phyloP scores from a whole-genome alignment of 2,113 vertebrate genomes.

The Piprites chloris region DNA sequence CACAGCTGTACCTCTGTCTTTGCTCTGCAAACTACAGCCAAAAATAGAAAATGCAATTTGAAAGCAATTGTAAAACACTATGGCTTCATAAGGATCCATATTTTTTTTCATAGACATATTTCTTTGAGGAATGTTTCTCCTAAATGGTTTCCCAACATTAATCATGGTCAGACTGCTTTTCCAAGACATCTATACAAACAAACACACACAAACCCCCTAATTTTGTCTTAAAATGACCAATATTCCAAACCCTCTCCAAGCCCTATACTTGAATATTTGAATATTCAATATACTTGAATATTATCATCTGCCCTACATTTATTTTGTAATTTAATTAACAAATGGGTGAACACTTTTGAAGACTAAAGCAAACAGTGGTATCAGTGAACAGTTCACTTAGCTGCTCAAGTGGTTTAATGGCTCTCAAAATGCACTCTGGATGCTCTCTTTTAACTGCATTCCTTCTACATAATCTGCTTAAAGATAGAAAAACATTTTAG shows the following conservation, averaged over 20 bases:
- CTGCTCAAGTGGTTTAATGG: conserved; percentile 47
- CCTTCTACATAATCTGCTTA: conserved; percentile 38
- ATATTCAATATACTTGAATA: neutral
- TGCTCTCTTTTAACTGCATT: conserved; percentile 32
- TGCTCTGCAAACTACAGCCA: neutral
- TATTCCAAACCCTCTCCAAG: neutral
- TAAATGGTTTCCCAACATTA: neutral
- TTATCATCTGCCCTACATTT: conserved; percentile 9
- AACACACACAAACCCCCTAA: neutral
- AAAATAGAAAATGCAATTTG: neutral
- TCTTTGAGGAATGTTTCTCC: neutral
- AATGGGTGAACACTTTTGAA: conserved; percentile 3
- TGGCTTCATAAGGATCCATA: neutral
- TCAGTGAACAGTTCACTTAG: conserved; percentile 18
- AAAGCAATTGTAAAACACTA: neutral
- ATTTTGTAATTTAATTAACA: conserved; percentile 24
- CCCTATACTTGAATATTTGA: neutral
- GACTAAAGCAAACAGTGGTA: neutral
- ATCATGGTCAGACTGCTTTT: neutral
- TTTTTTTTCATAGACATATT: neutral
- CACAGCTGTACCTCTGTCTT: neutral
- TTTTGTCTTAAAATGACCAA: neutral
- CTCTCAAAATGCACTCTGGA: conserved; percentile 63
- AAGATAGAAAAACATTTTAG: conserved; percentile 16
- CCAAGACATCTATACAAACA: neutral